These are phyloP conservation scores for Limnephilus auricula DNA, from an alignment of 2,888 invertebrate species.

Conservation along the genomic window DNA sequence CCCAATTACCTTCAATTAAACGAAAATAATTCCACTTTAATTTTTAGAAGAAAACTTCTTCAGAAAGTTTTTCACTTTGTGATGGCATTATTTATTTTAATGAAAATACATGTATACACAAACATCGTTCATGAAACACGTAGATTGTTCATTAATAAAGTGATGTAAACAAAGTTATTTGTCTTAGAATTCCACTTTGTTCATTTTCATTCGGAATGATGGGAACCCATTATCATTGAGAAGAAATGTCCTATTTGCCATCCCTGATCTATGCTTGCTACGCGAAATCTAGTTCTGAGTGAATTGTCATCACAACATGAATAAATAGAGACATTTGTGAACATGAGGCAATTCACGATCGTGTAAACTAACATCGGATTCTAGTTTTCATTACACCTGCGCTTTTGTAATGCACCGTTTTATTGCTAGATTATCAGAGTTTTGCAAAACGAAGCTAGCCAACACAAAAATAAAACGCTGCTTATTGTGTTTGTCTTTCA, in stretches of 20 bases:
- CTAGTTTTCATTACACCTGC: background rate
- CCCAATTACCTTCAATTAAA: background rate
- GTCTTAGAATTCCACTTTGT: background rate
- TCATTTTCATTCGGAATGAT: background rate
- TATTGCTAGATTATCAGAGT: background rate
- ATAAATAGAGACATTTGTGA: slow-evolving; percentile 29
- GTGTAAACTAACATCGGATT: background rate
- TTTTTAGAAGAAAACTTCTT: no score
- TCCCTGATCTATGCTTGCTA: background rate
- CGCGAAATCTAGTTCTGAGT: background rate
- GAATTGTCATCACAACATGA: background rate
- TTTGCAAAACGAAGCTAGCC: no score
- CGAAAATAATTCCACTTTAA: no score
- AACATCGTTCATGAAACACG: no score
- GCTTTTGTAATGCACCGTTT: background rate
- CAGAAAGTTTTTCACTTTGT: no score
- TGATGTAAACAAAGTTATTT: no score
- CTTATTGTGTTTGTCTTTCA: no score
- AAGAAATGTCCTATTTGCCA: background rate
- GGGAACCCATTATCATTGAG: background rate
- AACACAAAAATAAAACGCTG: no score
- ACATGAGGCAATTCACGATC: slow-evolving; percentile 21
- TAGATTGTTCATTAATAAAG: no score
- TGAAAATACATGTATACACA: no score
- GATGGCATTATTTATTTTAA: no score